Percentiles rank a stretch among this genome's conserved stretches.
phyloP scores from a whole-genome alignment of 2,113 vertebrate species.

The Microcebus murinus region DNA sequence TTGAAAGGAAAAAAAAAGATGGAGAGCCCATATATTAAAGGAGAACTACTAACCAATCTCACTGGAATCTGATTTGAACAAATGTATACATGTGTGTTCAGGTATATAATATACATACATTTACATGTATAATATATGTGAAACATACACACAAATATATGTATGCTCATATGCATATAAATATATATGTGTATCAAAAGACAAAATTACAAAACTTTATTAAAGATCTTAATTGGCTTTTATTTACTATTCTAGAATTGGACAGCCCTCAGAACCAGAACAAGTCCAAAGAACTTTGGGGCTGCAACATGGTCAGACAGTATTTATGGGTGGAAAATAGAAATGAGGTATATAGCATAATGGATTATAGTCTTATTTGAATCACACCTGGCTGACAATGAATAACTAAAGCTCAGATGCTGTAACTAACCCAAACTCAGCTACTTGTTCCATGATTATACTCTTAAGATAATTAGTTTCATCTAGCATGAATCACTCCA shows the following conservation, averaged over 20 bases:
- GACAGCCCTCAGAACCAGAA: neutral
- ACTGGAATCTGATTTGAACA: neutral
- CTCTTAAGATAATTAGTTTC: neutral
- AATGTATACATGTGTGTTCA: neutral
- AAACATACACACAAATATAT: neutral
- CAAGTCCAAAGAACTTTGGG: neutral
- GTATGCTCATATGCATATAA: no score
- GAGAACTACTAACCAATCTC: neutral
- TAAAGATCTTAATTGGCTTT: neutral
- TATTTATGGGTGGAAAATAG: neutral
- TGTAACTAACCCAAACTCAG: neutral
- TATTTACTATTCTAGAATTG: neutral
- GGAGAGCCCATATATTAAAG: neutral
- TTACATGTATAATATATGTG: neutral
- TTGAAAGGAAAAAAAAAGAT: neutral
- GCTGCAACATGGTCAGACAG: neutral
- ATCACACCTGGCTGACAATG: neutral
- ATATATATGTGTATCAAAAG: neutral
- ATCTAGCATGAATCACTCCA: neutral
- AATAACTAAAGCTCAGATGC: neutral
- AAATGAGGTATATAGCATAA: neutral
- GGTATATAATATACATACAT: neutral
- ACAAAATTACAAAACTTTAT: neutral
- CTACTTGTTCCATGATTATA: neutral
- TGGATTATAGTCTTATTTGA: neutral